A percentile compares a stretch with the other conserved stretches of the same genome.
phyloP scores from a whole-genome alignment of 2,888 invertebrate genomes.

The Scaptomyza parva region DNA sequence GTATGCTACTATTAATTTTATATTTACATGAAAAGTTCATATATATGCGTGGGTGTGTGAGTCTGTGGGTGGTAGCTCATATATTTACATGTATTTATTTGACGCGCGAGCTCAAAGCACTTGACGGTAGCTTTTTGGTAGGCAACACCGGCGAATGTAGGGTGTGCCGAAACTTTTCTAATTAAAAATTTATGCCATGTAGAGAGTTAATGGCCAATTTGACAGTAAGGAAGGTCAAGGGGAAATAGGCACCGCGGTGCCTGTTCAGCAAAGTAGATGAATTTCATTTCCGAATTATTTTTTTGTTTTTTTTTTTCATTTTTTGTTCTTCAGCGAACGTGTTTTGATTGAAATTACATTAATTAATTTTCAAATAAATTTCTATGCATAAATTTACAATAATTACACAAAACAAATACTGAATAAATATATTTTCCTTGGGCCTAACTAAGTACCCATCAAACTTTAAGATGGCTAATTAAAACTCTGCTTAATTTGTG shows the following conservation, averaged over 20 bases:
- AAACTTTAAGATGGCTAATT: slow-evolving; percentile 35
- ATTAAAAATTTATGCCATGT: slow-evolving; percentile 69
- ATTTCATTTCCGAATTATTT: slow-evolving; percentile 2
- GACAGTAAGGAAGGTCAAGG: not conserved
- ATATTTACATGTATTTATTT: slow-evolving; percentile 26
- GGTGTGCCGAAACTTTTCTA: slow-evolving; percentile 66
- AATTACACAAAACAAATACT: slow-evolving; percentile 30
- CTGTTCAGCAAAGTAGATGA: slow-evolving; percentile 1
- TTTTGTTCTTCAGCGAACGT: slow-evolving; percentile 12
- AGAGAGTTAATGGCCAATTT: slow-evolving; percentile 52
- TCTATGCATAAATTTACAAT: slow-evolving; percentile 70
- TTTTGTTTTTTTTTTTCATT: slow-evolving; percentile 7
- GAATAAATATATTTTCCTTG: slow-evolving; percentile 20
- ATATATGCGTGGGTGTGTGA: not conserved
- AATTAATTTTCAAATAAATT: slow-evolving; percentile 70
- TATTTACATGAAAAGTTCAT: slow-evolving; percentile 20
- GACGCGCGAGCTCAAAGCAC: slow-evolving; percentile 14
- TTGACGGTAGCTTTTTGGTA: slow-evolving; percentile 20
- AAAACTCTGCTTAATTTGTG: slow-evolving; percentile 37
- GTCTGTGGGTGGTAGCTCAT: not conserved
- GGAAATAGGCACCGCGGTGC: not conserved
- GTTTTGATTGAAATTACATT: slow-evolving; percentile 70
- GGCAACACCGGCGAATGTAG: slow-evolving; percentile 9
- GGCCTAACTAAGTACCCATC: not conserved
- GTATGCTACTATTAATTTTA: slow-evolving; percentile 50